Evolutionary conservation across 2,113 vertebrate genomes (phyloP), one percentile per base, ranked within the genome.

Genomic region (Isichthys henryi): DNA sequence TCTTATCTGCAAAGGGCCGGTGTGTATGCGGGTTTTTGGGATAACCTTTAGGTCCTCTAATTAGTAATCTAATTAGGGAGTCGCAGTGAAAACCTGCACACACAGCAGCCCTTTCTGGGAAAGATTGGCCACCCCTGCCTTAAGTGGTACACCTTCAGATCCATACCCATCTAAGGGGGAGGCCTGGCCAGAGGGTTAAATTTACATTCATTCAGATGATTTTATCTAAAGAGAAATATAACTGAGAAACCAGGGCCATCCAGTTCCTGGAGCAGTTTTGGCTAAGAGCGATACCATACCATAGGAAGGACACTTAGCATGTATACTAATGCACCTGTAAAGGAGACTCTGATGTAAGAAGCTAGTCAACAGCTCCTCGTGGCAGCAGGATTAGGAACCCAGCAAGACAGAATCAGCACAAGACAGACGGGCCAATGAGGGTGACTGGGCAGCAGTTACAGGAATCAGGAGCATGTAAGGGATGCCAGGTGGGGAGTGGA

Each of bases 351-450:
- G 27, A 35, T 39, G 11, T 4, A 17, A 7, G 85, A 31, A 53
- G 13, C 50, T 53, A 84, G n/a, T 52, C n/a, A 17, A 21, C 21
- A 31, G 27, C 31, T 17, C 23, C 48, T 53, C 46, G 1, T 49
- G 27, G 49, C 85, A 19, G 85, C 6, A 53, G 50, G 48, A 87
- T 35, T 5, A 53, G 31, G 50, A 56, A 39, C 49, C 15, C 85
- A 87, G 85, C 85, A 87, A 19, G 27, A 87, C 15, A 43, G 49
- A 52, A 80, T 80, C 27, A 52, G 85, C 15, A 48, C 45, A 49
- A 50, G 83, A 85, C 83, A 85, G 83, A 87, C 85, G 50, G 85
- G 85, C 85, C 50, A 87, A 35, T 35, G n/a, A 53, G 10, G 49
- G 50, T 35, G n/a, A 87, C 85, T 49, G 48, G 85, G 85, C 27